Percentiles rank a stretch among this genome's conserved stretches.
phyloP scores from a whole-genome alignment of 2,113 vertebrate species.

The Limnothrissa miodon region DNA sequence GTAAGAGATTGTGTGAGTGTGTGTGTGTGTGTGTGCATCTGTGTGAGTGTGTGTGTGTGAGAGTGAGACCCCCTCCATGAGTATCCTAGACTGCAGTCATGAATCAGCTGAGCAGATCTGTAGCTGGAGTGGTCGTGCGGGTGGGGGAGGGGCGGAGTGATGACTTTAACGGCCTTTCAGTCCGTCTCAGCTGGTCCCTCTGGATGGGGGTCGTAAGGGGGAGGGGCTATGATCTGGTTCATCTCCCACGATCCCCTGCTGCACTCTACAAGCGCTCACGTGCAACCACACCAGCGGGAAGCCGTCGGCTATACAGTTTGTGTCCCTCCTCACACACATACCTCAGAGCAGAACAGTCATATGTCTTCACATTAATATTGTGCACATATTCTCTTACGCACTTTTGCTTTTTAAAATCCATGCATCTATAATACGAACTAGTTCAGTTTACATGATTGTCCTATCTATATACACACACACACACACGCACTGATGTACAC shows the following conservation, averaged over 20 bases:
- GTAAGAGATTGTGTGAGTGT: background rate
- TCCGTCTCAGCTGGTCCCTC: background rate
- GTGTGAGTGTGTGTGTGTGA: background rate
- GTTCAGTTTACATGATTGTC: background rate
- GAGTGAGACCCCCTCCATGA: background rate
- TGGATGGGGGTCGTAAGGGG: background rate
- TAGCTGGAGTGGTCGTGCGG: background rate
- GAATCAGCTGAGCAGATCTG: conserved; percentile 22
- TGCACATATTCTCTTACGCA: background rate
- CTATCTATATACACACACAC: background rate
- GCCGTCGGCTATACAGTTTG: too few relatives aligned
- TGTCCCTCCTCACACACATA: background rate
- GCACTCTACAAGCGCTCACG: background rate
- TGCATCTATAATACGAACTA: background rate
- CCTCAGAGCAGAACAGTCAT: background rate
- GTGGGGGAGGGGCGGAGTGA: conserved; percentile 4
- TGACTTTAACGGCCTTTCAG: background rate
- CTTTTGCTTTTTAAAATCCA: background rate
- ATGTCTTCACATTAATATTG: background rate
- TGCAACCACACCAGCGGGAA: background rate
- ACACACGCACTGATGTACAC: background rate
- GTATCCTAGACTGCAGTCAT: conserved; percentile 12
- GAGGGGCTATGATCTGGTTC: background rate
- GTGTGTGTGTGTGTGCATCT: background rate
- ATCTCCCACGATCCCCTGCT: background rate